Base-by-base conservation (phyloP, 1,140 invertebrate genomes). In the Ostrea denselamellosa region DNA sequence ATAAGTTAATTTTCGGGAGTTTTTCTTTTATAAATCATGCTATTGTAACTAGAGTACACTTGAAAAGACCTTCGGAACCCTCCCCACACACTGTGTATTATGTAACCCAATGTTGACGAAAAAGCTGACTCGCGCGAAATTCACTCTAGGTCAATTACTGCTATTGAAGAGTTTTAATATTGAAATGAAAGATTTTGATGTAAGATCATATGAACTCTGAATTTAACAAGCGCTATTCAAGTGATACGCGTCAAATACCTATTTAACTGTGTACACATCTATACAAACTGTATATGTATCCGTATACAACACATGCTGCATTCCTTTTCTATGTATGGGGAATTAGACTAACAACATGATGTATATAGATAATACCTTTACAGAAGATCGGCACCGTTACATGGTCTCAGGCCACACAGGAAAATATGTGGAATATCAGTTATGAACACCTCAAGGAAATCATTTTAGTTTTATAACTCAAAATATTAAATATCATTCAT, bases 1-100 rank as follows among this genome's bases (percentile, higher is more conserved):
- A 77, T 28, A 77, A 77, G 68, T 77, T 25, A 77, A 77, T 28
- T 77, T 77, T 77, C 68, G 68, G 58, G 58, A n/a, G n/a, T 17
- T 62, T 34, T 77, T 34, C 25, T 77, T 77, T 5, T 28, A 12
- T 34, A 34, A 77, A 77, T 34, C 68, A 77, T 34, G 68, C 68
- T 25, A 77, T 77, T 77, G 68, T 28, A 77, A 34, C 25, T 28
- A 77, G 25, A 77, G 68, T 34, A 28, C 28, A 77, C 68, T 77
- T 77, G 25, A 77, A 77, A 77, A 77, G 68, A 34, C 22, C 68
- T 25, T 77, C 14, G 25, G 25, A 28, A 77, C 10, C 28, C 14
- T 14, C 68, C 25, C 25, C 25, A 34, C 68, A 77, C 25, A 77
- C 68, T 25, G 68, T 77, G 28, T 17, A 77, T 77, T 77, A 77